A percentile compares a stretch with the other conserved stretches of the same genome.
Conservation (phyloP, 2,888 invertebrate species). For the Pachliopta kotzebuea region DNA sequence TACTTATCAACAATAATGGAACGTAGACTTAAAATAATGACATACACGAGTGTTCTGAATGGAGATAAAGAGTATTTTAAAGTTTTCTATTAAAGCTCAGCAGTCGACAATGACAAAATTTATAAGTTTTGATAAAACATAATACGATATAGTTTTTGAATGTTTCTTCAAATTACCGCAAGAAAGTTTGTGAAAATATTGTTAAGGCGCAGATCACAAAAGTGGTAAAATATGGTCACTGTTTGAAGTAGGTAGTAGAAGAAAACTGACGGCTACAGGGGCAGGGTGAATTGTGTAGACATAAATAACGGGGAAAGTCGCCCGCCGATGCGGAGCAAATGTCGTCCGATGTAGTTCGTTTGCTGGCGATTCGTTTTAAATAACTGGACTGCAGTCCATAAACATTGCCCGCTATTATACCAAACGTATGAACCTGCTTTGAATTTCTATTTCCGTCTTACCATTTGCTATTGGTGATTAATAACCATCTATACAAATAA, state of each 20-base stretch:
- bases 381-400: constrained; percentile 30
- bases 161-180: too few relatives aligned
- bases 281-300: constrained; percentile 47
- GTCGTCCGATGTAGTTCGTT: constrained; percentile 37
- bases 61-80: too few relatives aligned
- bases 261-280: constrained; percentile 42
- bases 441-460: constrained; percentile 2
- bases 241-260: constrained; percentile 29
- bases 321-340: constrained; percentile 32
- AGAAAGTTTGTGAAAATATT: neutral
- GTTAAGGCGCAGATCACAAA: neutral
- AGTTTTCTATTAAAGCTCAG: too few relatives aligned
- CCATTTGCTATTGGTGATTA: constrained; percentile 4
- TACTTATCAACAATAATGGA: too few relatives aligned
- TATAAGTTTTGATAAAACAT: too few relatives aligned
- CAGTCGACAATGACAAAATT: too few relatives aligned
- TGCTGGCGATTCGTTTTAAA: constrained; percentile 36
- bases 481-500: neutral
- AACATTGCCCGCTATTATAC: constrained; percentile 9
- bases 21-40: too few relatives aligned
- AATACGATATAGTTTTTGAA: too few relatives aligned
- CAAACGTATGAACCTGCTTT: neutral
- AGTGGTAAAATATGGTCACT: constrained; percentile 14
- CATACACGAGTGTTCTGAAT: too few relatives aligned
- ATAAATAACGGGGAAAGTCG: constrained; percentile 51